These are phyloP conservation scores for Alethe diademata DNA, from an alignment of 2,113 vertebrate genomes.

Conservation along the genomic window DNA sequence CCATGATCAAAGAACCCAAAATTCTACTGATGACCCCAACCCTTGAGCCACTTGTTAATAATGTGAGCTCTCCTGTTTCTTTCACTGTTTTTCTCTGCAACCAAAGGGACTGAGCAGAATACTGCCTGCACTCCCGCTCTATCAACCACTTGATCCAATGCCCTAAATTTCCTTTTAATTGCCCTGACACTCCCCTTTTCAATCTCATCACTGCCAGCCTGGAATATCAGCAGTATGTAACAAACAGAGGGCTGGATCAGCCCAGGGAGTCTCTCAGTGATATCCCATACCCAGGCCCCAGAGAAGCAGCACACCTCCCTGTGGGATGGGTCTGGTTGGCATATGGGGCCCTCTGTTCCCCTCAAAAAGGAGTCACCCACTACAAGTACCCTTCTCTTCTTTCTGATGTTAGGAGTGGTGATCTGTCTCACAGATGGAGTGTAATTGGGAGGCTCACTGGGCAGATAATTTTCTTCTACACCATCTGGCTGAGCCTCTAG, in stretches of 20 bases:
- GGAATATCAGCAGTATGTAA: too few species aligned
- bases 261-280: neutral
- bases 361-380: neutral
- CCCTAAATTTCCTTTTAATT: neutral
- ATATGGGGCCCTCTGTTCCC: neutral
- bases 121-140: neutral
- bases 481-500: neutral
- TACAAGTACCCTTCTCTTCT: neutral
- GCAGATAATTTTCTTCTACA: neutral
- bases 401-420: neutral
- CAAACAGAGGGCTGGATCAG: neutral
- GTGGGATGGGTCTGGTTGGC: accelerated
- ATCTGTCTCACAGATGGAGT: neutral
- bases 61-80: neutral
- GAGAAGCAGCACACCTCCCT: neutral
- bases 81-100: neutral
- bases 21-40: neutral
- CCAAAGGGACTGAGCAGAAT: neutral
- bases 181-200: neutral
- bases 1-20: neutral
- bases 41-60: neutral
- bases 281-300: neutral
- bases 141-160: neutral
- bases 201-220: neutral
- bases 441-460: too few species aligned